Base-by-base conservation (phyloP, 2,113 vertebrate genomes). In the Amblyopsis rosae region DNA sequence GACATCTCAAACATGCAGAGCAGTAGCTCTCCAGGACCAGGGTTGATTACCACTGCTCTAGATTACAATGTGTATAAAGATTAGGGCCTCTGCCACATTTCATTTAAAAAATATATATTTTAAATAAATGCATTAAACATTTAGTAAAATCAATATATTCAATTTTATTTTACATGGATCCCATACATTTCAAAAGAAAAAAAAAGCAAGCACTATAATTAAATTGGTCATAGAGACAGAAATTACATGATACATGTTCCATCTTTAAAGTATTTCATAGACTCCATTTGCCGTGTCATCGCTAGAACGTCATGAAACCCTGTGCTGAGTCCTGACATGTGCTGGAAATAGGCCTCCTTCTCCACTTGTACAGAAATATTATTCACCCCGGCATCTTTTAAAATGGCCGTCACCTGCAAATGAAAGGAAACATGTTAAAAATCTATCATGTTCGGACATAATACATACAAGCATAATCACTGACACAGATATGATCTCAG, bases 291-390 rank as follows among this genome's bases (percentile, higher is more conserved):
- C 72, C 96, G 95, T 17, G 96, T 98, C 95, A 99, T 96, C 3
- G 94, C 93, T 69, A 99, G 92, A 72, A 99, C 93, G 72, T 99
- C 96, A 11, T 98, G 95, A 86, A 98, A 98, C 48, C 96, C 96
- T 1, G 95, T 94, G 88, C 96, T 98, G 10, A 99, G 95, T 65
- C 97, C 98, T 0, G 96, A 98, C 97, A 98, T 98, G 80, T 99
- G 96, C 79, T 99, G 98, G 86, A 99, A 99, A 86, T 98, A 99
- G 1, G 96, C 95, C 68, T 99, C 98, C 86, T 99, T 99, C 88
- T 99, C 98, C 85, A 99, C 94, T 83, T 99, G 98, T n/a, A 99
- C 90, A 0, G 96, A 97, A 77, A 98, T 87, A 58, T 98, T 99
- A 70, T 98, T 99, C 69, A 99, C 94, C 0, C 97, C 97, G 1